These are phyloP conservation scores for Heliconius nattereri DNA, from an alignment of 1,140 invertebrate genomes.

Conservation along the genomic window DNA sequence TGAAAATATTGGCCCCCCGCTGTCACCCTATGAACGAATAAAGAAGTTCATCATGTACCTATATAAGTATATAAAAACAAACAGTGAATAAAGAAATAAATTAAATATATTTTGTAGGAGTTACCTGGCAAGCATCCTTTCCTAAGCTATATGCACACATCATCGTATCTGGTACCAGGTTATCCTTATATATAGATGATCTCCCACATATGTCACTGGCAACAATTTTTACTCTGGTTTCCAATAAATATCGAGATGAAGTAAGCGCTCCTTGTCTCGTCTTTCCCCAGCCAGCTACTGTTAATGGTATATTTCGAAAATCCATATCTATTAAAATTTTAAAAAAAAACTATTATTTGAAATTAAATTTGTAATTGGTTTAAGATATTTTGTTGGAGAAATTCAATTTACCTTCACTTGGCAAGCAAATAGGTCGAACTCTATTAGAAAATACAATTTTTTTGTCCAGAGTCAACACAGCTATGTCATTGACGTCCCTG, in stretches of 20 bases:
- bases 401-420: constrained; percentile 62
- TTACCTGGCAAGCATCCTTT: constrained; percentile 81
- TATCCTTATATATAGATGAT: constrained; percentile 64
- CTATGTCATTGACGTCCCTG: constrained; percentile 79
- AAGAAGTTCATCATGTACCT: too few relatives aligned
- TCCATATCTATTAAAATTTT: constrained; percentile 56
- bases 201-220: constrained; percentile 55
- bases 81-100: too few relatives aligned
- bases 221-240: constrained; percentile 69
- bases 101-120: background rate
- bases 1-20: constrained; percentile 81
- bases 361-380: background rate
- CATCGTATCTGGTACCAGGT: constrained; percentile 71
- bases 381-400: background rate
- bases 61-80: too few relatives aligned
- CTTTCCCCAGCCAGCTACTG: constrained; percentile 74
- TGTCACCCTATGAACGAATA: constrained; percentile 83
- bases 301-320: constrained; percentile 56
- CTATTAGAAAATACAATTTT: constrained; percentile 66
- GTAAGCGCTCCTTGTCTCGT: constrained; percentile 69
- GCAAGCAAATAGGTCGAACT: constrained; percentile 82
- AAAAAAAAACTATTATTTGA: background rate
- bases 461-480: constrained; percentile 74
- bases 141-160: constrained; percentile 79
- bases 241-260: constrained; percentile 70